Evolutionary conservation across 2,888 invertebrate genomes (phyloP), one percentile per base, ranked within the genome.

Genomic region (Himalopsyche anomala): DNA sequence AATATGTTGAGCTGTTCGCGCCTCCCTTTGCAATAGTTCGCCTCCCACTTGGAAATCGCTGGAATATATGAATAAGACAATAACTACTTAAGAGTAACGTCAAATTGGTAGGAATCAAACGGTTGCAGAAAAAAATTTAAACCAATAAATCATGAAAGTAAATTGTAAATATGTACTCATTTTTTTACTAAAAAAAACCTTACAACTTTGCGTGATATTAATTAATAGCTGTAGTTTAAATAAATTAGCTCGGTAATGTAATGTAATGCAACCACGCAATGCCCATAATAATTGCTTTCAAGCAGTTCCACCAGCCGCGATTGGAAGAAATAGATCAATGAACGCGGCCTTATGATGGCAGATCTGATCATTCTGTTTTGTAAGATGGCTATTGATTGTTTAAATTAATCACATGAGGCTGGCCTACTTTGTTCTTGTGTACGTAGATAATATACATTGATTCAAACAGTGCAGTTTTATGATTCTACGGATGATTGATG

Each of bases 331-430:
- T 12, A 74, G 74, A 74, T 74, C 74, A 74, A 74, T 74, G 38
- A 74, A 74, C 74, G 74, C 38, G 74, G 38, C 5, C 74, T 74
- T 74, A 36, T 74, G 62, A 74, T 74, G 38, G 74, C 2, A 19
- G 74, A 74, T 74, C 74, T 36, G 74, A 74, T 74, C 28, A 74
- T 74, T 38, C 36, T 74, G 74, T 74, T 38, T 74, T 74, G 74
- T 74, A 74, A 74, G 74, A 74, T 36, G 28, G 38, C 74, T 74
- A 74, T 74, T 74, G 74, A 74, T 74, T 74, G 74, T 38, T 74
- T 74, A 74, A 38, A 74, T 74, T 74, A 74, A 74, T 74, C 74
- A 74, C 74, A 74, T 74, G 74, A 74, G 28, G 74, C 11, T 74
- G 74, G 74, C 74, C 74, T 74, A 74, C 38, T 38, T 74, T 38